Percentiles rank a stretch among this genome's conserved stretches.
phyloP scores from a whole-genome alignment of 2,113 vertebrate species.

The Cacatua alba region DNA sequence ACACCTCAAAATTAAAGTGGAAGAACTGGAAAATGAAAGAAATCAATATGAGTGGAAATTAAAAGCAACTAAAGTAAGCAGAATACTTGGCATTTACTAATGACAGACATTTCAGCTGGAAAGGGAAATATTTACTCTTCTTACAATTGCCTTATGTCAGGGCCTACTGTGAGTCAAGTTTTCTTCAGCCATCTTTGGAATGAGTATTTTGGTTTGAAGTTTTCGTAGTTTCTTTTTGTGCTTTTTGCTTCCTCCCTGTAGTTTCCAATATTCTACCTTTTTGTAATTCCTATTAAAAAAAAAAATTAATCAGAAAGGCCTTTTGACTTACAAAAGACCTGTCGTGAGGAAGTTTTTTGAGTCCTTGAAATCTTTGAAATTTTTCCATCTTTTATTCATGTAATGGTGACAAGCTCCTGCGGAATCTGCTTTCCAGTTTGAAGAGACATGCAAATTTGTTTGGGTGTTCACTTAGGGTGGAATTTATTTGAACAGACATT shows the following conservation, averaged over 20 bases:
- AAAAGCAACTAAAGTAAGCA: constrained; percentile 91
- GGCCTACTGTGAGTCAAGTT: background rate
- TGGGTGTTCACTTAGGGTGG: constrained; percentile 66
- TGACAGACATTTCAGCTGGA: background rate
- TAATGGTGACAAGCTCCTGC: constrained; percentile 73
- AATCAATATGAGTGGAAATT: constrained; percentile 91
- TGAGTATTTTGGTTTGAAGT: background rate
- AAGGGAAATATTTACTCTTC: background rate
- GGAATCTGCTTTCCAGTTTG: constrained; percentile 75
- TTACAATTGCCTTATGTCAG: background rate
- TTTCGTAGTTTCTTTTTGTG: background rate
- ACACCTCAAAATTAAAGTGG: constrained; percentile 90
- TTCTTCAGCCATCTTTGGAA: background rate
- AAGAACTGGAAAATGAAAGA: constrained; percentile 93
- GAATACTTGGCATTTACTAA: background rate
- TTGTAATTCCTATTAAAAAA: background rate
- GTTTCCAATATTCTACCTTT: background rate
- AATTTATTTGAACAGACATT: background rate
- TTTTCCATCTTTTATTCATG: constrained; percentile 73
- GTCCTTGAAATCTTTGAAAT: constrained; percentile 38
- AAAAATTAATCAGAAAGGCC: background rate
- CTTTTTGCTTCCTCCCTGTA: background rate
- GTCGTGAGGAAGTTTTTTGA: background rate
- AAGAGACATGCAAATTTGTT: constrained; percentile 71
- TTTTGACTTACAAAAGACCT: background rate